Percentiles rank a stretch among this genome's conserved stretches.
phyloP scores from a whole-genome alignment of 1,140 invertebrate genomes.

The Agrypnia vestita region DNA sequence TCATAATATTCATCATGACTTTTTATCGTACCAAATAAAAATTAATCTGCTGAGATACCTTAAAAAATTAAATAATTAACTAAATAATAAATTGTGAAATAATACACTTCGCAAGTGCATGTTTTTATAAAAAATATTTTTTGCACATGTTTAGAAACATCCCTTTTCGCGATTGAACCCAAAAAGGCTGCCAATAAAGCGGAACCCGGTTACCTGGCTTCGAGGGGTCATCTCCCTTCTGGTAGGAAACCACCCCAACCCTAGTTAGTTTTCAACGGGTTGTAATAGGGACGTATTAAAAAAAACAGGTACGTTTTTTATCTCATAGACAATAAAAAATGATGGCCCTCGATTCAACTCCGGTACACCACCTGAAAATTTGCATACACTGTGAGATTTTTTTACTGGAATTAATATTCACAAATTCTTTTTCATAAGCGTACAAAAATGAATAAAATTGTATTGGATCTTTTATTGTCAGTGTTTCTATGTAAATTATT shows the following conservation, averaged over 20 bases:
- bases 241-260: background rate
- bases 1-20: too few relatives aligned
- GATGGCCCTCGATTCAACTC: conserved; percentile 35
- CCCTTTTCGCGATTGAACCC: background rate
- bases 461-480: too few relatives aligned
- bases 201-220: conserved; percentile 4
- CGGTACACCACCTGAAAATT: conserved; percentile 34
- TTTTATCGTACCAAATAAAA: too few relatives aligned
- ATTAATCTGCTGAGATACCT: too few relatives aligned
- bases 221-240: conserved; percentile 20
- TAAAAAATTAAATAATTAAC: too few relatives aligned
- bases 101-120: too few relatives aligned
- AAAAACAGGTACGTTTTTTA: conserved; percentile 48
- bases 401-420: conserved; percentile 15
- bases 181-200: conserved; percentile 22
- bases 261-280: conserved; percentile 30
- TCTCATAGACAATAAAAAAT: conserved; percentile 49
- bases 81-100: too few relatives aligned
- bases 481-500: too few relatives aligned
- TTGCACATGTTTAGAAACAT: background rate
- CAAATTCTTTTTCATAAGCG: background rate
- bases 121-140: background rate
- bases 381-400: conserved; percentile 49
- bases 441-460: too few relatives aligned
- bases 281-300: conserved; percentile 30